Evolutionary conservation across 2,113 vertebrate genomes (phyloP).

Genomic region (Riparia riparia): DNA sequence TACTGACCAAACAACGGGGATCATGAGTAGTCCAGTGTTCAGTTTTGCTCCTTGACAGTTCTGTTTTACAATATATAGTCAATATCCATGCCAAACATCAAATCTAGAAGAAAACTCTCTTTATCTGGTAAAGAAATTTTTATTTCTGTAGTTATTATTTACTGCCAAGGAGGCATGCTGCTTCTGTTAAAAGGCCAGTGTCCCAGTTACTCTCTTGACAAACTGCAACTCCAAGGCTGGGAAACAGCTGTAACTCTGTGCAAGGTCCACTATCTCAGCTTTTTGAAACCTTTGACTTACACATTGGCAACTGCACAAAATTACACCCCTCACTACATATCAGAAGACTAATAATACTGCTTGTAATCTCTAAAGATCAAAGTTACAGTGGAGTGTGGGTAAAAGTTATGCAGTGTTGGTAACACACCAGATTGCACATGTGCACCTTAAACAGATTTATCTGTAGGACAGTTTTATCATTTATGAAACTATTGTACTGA

Average conservation of each 20-base stretch:
- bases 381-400: background rate
- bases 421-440: background rate
- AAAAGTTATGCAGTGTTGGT: background rate
- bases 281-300: conserved; percentile 19
- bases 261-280: conserved; percentile 8
- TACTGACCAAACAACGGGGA: background rate
- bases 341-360: conserved; percentile 18
- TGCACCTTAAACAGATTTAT: background rate
- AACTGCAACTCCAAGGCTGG: background rate
- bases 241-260: background rate
- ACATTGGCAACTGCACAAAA: background rate
- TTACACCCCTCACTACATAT: background rate
- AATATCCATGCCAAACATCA: background rate
- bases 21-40: background rate
- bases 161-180: background rate
- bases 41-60: background rate
- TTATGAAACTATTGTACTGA: background rate
- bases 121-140: background rate
- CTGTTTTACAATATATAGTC: background rate
- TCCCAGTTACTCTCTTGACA: background rate
- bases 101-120: background rate
- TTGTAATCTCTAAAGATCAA: conserved; percentile 40
- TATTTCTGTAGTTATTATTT: background rate
- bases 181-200: background rate
- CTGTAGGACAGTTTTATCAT: background rate